Conservation (phyloP, 1,140 invertebrate genomes). For the Drosophila auraria region DNA sequence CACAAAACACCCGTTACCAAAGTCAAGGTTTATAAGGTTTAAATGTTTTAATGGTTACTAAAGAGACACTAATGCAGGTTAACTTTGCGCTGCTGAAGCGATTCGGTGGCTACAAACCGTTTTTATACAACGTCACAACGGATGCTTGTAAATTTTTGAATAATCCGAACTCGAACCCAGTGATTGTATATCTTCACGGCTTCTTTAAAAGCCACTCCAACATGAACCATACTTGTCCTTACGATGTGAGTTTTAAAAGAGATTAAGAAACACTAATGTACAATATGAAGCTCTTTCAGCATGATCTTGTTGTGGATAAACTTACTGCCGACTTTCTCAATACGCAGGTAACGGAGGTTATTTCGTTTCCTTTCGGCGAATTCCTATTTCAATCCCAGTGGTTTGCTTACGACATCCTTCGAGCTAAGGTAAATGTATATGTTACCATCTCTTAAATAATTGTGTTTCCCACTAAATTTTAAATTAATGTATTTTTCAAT, state of each 20-base stretch:
- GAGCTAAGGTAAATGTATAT: not conserved
- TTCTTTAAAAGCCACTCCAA: conserved; percentile 2
- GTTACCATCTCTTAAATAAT: not conserved
- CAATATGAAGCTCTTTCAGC: not conserved
- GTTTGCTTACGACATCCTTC: not conserved
- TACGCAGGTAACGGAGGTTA: not conserved
- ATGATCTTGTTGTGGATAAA: conserved; percentile 3
- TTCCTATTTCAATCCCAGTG: conserved; percentile 2
- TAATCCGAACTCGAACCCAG: not conserved
- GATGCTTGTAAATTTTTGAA: conserved; percentile 6
- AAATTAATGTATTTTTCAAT: too few relatives aligned
- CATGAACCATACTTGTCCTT: conserved; percentile 5
- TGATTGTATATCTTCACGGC: not conserved
- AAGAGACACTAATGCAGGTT: not conserved
- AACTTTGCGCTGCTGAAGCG: conserved; percentile 2
- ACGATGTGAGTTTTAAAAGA: not conserved
- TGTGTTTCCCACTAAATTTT: not conserved
- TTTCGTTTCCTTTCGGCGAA: not conserved
- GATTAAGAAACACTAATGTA: not conserved
- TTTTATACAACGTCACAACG: not conserved
- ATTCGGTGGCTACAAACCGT: conserved; percentile 1
- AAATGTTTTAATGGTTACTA: not conserved
- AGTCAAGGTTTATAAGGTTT: not conserved
- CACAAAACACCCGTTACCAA: not conserved
- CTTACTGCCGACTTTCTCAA: conserved; percentile 2